Evolutionary conservation across 2,888 invertebrate species (phyloP), one percentile per base, ranked within the genome.

Genomic region (Drosophila aldrichi): DNA sequence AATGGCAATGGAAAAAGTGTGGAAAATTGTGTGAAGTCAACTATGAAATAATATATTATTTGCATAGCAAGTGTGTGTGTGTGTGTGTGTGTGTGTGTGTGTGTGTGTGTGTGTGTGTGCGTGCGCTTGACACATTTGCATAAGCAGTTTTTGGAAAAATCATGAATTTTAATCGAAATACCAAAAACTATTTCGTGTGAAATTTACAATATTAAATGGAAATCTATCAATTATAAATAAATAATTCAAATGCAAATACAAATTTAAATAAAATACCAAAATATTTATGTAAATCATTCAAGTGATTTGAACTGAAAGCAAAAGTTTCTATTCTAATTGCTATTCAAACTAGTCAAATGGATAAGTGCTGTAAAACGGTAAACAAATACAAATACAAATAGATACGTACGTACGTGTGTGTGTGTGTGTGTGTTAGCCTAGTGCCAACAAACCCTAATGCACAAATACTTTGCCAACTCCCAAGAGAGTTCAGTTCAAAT

Each of bases 371-470:
- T 48, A 41, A 56, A 67, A 44, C 69, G 54, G 20, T 36, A 43
- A 54, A 10, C 36, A 20, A 25, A 57, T 56, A 54, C 46, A 76
- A 36, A 36, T 36, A 16, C 43, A 76, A 69, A 74, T 48, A 74
- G 29, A 46, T 9, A 9, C 6, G 36, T 32, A 9, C 32, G 3
- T 18, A 12, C 18, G 32, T 51, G 20, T 34, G 20, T 20, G 8
- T 2, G 34, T 16, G 22, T 52, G 36, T 36, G 54, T 8, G 22
- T 76, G 49, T 74, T 66, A 51, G 22, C 40, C 2, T 0, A 56
- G 40, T 16, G 63, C 25, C 63, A 76, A 74, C 48, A 74, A 25
- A 14, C 16, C 20, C 41, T 59, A 74, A 59, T 79, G 64, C 49
- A 41, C 56, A 63, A 41, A 25, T n/a, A 20, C 20, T 38, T 22